Conservation (phyloP, 2,888 invertebrate species). For the Heliconius aoede region DNA sequence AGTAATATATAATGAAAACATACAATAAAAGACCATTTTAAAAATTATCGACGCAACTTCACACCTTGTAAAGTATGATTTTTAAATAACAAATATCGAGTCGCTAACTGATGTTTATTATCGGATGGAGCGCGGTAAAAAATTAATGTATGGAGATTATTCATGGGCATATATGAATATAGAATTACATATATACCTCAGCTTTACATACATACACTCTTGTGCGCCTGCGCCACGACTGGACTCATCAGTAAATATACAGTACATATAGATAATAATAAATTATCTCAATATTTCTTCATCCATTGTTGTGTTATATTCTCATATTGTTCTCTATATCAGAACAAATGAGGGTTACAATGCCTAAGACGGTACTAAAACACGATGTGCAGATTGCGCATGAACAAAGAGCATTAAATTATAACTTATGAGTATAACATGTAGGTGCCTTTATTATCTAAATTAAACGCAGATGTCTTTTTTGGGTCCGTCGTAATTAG, state of each 20-base stretch:
- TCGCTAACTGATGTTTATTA: constrained; percentile 9
- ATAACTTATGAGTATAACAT: background rate
- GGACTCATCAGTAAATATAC: background rate
- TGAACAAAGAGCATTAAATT: constrained; percentile 19
- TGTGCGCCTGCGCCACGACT: too few species aligned
- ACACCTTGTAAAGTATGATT: background rate
- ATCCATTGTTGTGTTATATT: constrained; percentile 26
- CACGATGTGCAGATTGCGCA: constrained; percentile 17
- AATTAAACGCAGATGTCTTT: background rate
- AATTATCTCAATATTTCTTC: constrained; percentile 27
- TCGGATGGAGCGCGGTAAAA: background rate
- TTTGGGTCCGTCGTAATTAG: too few species aligned
- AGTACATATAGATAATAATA: background rate
- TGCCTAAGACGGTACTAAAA: constrained; percentile 17
- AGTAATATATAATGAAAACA: background rate
- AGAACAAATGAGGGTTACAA: constrained; percentile 15
- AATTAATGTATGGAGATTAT: background rate
- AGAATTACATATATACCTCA: too few species aligned
- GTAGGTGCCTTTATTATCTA: constrained; percentile 4
- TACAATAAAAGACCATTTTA: background rate
- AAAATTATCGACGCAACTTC: background rate
- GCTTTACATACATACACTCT: too few species aligned
- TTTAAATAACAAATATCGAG: constrained; percentile 5
- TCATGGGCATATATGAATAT: too few species aligned
- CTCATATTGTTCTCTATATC: constrained; percentile 28